Evolutionary conservation across 2,888 invertebrate genomes (phyloP), one percentile per base, ranked within the genome.

Genomic region (Doris montereyensis): DNA sequence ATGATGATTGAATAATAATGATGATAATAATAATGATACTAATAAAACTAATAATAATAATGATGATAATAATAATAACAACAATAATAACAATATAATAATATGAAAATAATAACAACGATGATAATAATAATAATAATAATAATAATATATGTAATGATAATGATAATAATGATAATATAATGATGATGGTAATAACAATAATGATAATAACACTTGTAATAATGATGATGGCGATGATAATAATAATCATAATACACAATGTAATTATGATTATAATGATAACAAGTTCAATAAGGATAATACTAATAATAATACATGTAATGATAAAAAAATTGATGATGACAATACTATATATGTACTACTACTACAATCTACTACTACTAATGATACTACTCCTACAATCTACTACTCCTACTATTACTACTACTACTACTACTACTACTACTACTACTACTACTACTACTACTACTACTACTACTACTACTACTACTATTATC

Each of bases 1-100:
- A n/a, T n/a, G n/a, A n/a, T n/a, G n/a, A n/a, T n/a, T 67, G 67
- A 67, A 5, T 24, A 62, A 62, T 24, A 62, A 62, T 62, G n/a
- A 62, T 17, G 17, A 17, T 72, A 41, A 41, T 41, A 41, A 41
- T 41, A 41, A 41, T 41, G 17, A 41, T 41, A 41, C 5, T 41
- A 41, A 41, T 41, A 41, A 41, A 10, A 41, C 5, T 41, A 41
- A 41, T 41, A 41, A 41, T 41, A 41, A 41, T 41, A 41, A 41
- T 41, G 17, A 41, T 41, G 17, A 41, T 41, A 41, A 41, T 41
- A 41, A 41, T 41, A 41, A 41, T 41, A 41, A 41, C 17, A 41
- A 41, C 17, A 41, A 41, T 41, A 41, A 41, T 41, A 41, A 41
- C 8, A 41, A 41, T 17, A 41, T 10, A 41, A 41, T 41, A 17